Conservation (phyloP, 2,113 vertebrate species). For the Canis aureus region DNA sequence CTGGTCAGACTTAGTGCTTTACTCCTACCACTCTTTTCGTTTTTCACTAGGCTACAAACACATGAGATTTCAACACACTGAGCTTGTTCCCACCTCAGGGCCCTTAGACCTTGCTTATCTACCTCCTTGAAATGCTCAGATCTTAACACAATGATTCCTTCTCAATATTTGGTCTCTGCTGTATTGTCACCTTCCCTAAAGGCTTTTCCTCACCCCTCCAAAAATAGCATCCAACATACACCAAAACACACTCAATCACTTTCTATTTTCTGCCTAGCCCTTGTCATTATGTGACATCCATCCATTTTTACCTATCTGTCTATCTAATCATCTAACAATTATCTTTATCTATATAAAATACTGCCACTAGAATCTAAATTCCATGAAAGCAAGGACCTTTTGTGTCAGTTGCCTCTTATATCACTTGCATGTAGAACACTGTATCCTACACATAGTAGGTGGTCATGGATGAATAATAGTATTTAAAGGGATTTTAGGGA, state of each 20-base stretch:
- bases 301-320: background rate
- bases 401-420: background rate
- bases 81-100: background rate
- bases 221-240: background rate
- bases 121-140: background rate
- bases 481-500: conserved; percentile 30
- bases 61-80: background rate
- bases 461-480: background rate
- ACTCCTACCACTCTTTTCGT: background rate
- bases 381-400: background rate
- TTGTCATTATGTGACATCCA: background rate
- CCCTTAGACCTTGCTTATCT: background rate
- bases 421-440: background rate
- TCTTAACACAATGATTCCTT: background rate
- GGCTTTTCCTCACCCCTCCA: background rate
- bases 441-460: background rate
- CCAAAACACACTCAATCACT: background rate
- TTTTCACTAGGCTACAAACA: background rate
- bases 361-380: background rate
- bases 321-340: background rate
- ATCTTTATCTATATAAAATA: conserved; percentile 39
- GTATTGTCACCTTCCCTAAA: background rate
- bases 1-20: background rate
- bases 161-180: background rate
- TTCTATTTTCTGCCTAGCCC: background rate